phyloP scores from a whole-genome alignment of 2,888 invertebrate species.

The Leucophenga maculata region DNA sequence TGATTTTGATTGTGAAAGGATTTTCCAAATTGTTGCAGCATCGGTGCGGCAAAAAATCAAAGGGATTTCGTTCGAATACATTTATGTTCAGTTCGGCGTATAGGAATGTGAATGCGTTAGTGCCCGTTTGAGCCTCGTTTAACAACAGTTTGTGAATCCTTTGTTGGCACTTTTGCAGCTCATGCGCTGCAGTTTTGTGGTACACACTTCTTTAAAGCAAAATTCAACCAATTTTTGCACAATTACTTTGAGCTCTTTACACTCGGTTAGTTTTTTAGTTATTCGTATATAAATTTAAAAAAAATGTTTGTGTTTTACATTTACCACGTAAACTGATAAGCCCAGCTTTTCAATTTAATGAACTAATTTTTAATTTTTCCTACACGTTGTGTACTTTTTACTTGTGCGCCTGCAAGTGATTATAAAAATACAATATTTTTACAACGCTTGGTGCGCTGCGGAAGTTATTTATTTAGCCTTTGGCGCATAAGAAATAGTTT shows the following conservation, averaged over 20 bases:
- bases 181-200: slow-evolving; percentile 22
- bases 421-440: background rate
- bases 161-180: slow-evolving; percentile 56
- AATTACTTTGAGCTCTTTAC: too few relatives aligned
- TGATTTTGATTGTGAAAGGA: slow-evolving; percentile 71
- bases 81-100: slow-evolving; percentile 29
- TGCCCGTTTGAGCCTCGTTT: slow-evolving; percentile 63
- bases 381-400: background rate
- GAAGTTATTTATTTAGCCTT: slow-evolving; percentile 60
- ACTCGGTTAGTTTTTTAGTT: too few relatives aligned
- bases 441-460: background rate
- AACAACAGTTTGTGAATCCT: slow-evolving; percentile 61
- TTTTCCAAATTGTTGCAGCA: slow-evolving; percentile 68
- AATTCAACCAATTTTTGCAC: too few relatives aligned
- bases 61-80: slow-evolving; percentile 59
- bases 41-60: slow-evolving; percentile 65
- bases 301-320: too few relatives aligned
- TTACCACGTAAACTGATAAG: background rate
- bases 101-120: slow-evolving; percentile 42
- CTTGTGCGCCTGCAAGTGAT: background rate
- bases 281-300: too few relatives aligned
- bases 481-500: slow-evolving; percentile 47
- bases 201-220: background rate
- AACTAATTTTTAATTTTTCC: background rate
- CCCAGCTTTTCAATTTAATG: background rate